Evolutionary conservation across 1,140 invertebrate genomes (phyloP), one percentile per base, ranked within the genome.

Genomic region (Rhagoletis zephyria): DNA sequence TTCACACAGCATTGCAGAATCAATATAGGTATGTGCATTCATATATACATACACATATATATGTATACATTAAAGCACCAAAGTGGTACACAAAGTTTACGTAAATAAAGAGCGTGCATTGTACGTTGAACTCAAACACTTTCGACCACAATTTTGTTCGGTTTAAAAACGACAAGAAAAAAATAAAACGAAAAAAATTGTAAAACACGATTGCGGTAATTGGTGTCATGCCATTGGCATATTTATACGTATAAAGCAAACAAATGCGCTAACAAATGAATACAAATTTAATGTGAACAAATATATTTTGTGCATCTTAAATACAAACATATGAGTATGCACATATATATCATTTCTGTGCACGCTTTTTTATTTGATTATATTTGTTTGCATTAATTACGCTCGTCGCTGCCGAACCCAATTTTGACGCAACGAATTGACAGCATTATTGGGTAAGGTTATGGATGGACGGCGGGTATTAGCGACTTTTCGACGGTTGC

Each of bases 191-290:
- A 14, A 0, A 48, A 74, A 63, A 63, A 56, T 56, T 51, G 16
- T 9, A 30, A 81, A 81, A 19, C 74, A 81, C 48, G 74, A 51
- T n/a, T 19, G 48, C 51, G 48, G 77, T 91, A 91, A 91, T 91
- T 89, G 90, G 90, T 91, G 90, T 91, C 91, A 90, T 91, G 90
- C 90, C 90, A 91, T 91, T 91, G 90, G 90, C 90, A 91, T 90
- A 91, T 91, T 91, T 91, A 63, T 45, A 85, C 85, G 19, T 63
- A 85, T 63, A 85, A 85, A 60, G 85, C 88, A 81, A 59, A 81
- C n/a, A 30, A 56, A 56, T 77, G 16, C 61, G 12, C 61, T 77
- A 9, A 51, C 7, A 77, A 16, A 77, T n/a, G 61, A 63, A 63
- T 48, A n/a, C 64, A 4, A 67, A 67, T 67, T 67, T 12, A 42